These are phyloP conservation scores for Campoletis sonorensis DNA, from an alignment of 1,140 invertebrate genomes.

Conservation along the genomic window DNA sequence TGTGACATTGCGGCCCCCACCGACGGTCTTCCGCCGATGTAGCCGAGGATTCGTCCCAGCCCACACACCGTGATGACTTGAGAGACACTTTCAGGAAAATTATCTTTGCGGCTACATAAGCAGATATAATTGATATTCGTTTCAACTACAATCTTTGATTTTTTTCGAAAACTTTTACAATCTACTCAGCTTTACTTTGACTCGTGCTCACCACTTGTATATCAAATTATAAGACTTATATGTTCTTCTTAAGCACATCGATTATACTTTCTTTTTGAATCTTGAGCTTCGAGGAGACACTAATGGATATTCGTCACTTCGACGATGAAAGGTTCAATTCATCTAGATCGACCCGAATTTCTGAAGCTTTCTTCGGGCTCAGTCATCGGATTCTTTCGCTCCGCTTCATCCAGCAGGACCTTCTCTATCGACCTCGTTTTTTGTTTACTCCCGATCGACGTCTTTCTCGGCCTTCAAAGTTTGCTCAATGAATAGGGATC, in stretches of 20 bases:
- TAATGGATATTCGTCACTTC: slow-evolving; percentile 24
- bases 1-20: slow-evolving; percentile 74
- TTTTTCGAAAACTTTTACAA: slow-evolving; percentile 9
- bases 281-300: slow-evolving; percentile 23
- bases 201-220: slow-evolving; percentile 28
- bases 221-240: slow-evolving; percentile 42
- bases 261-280: slow-evolving; percentile 34
- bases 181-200: neutral
- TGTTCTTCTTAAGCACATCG: slow-evolving; percentile 25
- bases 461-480: slow-evolving; percentile 28
- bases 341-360: slow-evolving; percentile 4
- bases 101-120: slow-evolving; percentile 56
- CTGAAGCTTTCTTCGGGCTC: slow-evolving; percentile 2
- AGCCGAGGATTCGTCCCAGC: slow-evolving; percentile 74
- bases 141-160: neutral
- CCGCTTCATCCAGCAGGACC: neutral
- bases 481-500: slow-evolving; percentile 46
- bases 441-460: neutral
- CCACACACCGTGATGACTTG: slow-evolving; percentile 74
- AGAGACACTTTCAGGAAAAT: slow-evolving; percentile 54
- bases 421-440: slow-evolving; percentile 1
- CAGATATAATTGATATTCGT: slow-evolving; percentile 10
- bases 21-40: slow-evolving; percentile 75
- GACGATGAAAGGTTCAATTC: slow-evolving; percentile 20
- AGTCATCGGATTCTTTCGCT: neutral